A percentile compares a stretch with the other conserved stretches of the same genome.
Evolutionary conservation across 2,797 vertebrate species (phyloP).

Genomic region (Enteromius viviparus): DNA sequence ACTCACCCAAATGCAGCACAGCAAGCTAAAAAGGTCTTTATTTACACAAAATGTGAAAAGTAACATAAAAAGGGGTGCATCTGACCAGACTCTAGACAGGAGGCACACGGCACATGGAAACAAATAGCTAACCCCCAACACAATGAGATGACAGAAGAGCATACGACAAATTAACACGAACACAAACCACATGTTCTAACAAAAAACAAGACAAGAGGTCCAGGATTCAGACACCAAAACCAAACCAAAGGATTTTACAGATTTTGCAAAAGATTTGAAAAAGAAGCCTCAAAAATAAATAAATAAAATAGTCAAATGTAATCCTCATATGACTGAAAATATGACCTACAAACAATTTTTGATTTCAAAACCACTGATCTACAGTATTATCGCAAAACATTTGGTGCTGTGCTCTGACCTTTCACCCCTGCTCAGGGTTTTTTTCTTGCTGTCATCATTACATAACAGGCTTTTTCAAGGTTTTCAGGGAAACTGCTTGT

Average conservation of each 20-base stretch:
- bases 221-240: background rate
- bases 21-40: background rate
- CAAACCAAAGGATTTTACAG: background rate
- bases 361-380: background rate
- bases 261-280: background rate
- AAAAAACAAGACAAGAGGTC: background rate
- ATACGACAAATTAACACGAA: background rate
- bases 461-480: constrained; percentile 33
- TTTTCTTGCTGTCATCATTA: constrained; percentile 7
- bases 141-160: background rate
- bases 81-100: background rate
- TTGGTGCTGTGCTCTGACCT: background rate
- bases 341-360: background rate
- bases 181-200: no score
- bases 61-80: background rate
- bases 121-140: background rate
- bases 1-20: background rate
- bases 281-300: background rate
- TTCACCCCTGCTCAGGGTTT: background rate
- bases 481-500: constrained; percentile 11
- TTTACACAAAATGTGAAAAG: background rate
- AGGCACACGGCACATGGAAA: background rate
- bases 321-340: background rate
- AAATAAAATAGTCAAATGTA: background rate
- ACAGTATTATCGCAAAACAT: background rate